phyloP scores from a whole-genome alignment of 2,113 vertebrate species.

The Dicerorhinus sumatrensis region DNA sequence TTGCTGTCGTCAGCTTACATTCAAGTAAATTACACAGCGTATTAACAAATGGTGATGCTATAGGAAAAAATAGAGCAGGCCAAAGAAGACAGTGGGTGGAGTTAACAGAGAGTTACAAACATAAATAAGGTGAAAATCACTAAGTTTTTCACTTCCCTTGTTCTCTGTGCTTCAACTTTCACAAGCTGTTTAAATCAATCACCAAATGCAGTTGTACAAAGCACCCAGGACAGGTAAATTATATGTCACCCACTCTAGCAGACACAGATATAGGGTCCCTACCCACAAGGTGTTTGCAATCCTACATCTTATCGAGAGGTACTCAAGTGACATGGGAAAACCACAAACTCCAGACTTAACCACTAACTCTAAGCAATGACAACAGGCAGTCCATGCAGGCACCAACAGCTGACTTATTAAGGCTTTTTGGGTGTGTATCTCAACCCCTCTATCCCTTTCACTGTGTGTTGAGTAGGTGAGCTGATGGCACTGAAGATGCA shows the following conservation, averaged over 20 bases:
- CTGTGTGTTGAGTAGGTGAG: not conserved
- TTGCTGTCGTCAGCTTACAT: not conserved
- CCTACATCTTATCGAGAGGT: not conserved
- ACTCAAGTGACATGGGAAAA: not conserved
- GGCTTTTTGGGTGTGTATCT: rapidly evolving
- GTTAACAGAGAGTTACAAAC: not conserved
- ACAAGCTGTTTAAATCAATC: not conserved
- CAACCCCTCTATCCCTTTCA: not conserved
- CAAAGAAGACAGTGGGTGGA: rapidly evolving
- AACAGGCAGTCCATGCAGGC: not conserved
- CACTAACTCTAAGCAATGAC: not conserved
- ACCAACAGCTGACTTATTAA: not conserved
- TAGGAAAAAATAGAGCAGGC: not conserved
- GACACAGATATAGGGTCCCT: not conserved
- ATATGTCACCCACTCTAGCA: not conserved
- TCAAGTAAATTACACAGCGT: not conserved
- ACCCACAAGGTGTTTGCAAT: rapidly evolving
- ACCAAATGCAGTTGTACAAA: not conserved
- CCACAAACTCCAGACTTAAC: not conserved
- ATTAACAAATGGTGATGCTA: not conserved
- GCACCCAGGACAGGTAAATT: not conserved
- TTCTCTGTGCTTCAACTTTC: not conserved
- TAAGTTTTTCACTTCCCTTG: not conserved
- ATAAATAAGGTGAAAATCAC: not conserved
- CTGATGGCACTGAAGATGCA: no score